These are phyloP conservation scores for Bostrychus sinensis DNA, from an alignment of 2,113 vertebrate genomes.

Conservation along the genomic window DNA sequence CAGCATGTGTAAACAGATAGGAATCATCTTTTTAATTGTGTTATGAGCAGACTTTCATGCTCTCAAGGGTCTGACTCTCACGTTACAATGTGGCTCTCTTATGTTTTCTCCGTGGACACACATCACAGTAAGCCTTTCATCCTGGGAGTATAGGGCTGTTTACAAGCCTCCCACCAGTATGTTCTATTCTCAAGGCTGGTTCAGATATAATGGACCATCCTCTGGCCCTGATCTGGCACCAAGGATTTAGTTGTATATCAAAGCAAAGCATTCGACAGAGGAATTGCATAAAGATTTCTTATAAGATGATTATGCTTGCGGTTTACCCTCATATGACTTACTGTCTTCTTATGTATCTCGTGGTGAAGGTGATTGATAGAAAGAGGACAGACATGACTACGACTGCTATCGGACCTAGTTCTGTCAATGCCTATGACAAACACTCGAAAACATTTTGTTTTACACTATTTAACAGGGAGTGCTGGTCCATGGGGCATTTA, in stretches of 20 bases:
- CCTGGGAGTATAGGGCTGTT: slow-evolving; percentile 43
- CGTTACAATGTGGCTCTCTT: slow-evolving; percentile 30
- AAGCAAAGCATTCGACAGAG: slow-evolving; percentile 18
- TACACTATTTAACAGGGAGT: slow-evolving; percentile 47
- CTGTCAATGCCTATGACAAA: slow-evolving; percentile 65
- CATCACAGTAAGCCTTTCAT: slow-evolving; percentile 62
- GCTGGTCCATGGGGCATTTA: slow-evolving; percentile 26
- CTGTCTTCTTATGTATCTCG: slow-evolving; percentile 32
- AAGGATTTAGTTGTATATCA: slow-evolving; percentile 38
- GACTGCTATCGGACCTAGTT: slow-evolving; percentile 68
- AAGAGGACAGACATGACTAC: slow-evolving; percentile 60
- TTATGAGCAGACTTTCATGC: slow-evolving; percentile 39
- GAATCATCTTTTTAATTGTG: slow-evolving; percentile 52
- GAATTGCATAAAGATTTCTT: slow-evolving; percentile 19
- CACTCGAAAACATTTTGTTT: slow-evolving; percentile 32
- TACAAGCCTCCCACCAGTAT: slow-evolving; percentile 47
- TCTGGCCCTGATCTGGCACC: slow-evolving; percentile 42
- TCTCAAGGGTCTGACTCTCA: slow-evolving; percentile 41
- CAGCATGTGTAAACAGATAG: slow-evolving; percentile 38
- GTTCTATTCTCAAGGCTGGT: slow-evolving; percentile 45
- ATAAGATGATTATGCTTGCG: slow-evolving; percentile 16
- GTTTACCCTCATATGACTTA: slow-evolving; percentile 29
- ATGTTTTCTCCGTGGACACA: slow-evolving; percentile 48
- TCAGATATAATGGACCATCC: slow-evolving; percentile 47
- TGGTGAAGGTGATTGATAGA: slow-evolving; percentile 67